A percentile compares a stretch with the other conserved stretches of the same genome.
These are phyloP conservation scores for Eurytoma californica DNA, from an alignment of 2,888 invertebrate genomes.

Conservation along the genomic window DNA sequence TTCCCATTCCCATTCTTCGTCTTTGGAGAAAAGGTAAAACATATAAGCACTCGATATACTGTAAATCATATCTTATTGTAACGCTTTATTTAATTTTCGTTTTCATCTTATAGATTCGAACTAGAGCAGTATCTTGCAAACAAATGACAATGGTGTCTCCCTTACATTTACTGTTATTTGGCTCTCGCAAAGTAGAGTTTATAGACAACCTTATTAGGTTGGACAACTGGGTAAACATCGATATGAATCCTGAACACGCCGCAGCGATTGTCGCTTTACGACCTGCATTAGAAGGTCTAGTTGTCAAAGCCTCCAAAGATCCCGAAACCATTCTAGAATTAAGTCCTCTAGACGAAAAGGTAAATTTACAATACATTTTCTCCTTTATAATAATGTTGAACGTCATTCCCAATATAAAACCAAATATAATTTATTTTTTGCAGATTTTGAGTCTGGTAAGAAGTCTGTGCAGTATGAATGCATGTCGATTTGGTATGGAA, in stretches of 20 bases:
- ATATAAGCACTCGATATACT: background rate
- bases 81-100: conserved; percentile 75
- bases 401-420: background rate
- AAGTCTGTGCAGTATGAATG: conserved; percentile 85
- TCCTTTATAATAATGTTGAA: background rate
- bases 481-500: conserved; percentile 84
- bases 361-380: conserved; percentile 67
- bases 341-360: conserved; percentile 80
- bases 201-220: conserved; percentile 86
- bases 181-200: conserved; percentile 90
- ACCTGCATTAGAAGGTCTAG: conserved; percentile 90
- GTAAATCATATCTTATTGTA: background rate
- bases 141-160: conserved; percentile 98
- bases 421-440: conserved; percentile 57
- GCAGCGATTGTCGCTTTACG: conserved; percentile 90
- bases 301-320: conserved; percentile 86
- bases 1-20: conserved; percentile 97
- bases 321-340: conserved; percentile 86
- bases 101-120: conserved; percentile 82
- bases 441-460: conserved; percentile 83
- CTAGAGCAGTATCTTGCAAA: conserved; percentile 96
- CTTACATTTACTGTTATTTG: conserved; percentile 93
- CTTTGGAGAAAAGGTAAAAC: conserved; percentile 92
- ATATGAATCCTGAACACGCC: conserved; percentile 87
- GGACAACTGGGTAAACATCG: conserved; percentile 96